Conservation (phyloP, 2,797 vertebrate species). For the Fundulus diaphanus region DNA sequence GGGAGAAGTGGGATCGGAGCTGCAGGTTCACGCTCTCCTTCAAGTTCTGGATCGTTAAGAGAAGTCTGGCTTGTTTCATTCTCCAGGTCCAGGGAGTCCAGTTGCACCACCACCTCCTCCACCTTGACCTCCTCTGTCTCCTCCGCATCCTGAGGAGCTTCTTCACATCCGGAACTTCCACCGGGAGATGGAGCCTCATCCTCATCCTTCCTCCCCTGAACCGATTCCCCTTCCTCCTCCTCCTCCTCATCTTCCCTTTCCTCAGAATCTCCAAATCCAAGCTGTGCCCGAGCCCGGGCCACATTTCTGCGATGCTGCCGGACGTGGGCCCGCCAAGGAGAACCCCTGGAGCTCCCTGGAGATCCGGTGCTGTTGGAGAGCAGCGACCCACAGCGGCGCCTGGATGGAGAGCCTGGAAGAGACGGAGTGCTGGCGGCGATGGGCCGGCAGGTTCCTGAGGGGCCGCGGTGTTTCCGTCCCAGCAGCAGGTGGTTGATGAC, state of each 20-base stretch:
- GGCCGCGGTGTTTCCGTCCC: conserved; percentile 85
- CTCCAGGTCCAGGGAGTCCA: conserved; percentile 85
- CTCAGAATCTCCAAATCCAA: conserved; percentile 84
- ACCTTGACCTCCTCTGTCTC: conserved; percentile 46
- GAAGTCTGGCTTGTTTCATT: conserved; percentile 5
- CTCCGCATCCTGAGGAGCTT: conserved; percentile 21
- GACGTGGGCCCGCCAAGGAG: conserved; percentile 93
- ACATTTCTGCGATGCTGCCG: conserved; percentile 89
- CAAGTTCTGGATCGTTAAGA: not conserved
- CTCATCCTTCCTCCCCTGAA: conserved; percentile 35
- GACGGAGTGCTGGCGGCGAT: conserved; percentile 66
- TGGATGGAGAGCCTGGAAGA: conserved; percentile 58
- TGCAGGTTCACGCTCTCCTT: conserved; percentile 20
- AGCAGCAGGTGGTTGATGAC: conserved; percentile 97
- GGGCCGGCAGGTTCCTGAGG: conserved; percentile 78
- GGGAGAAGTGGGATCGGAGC: conserved; percentile 47
- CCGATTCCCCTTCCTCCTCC: conserved; percentile 47
- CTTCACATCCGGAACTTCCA: conserved; percentile 31
- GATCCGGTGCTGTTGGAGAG: conserved; percentile 62
- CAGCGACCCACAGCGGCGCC: not conserved
- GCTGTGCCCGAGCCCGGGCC: conserved; percentile 85
- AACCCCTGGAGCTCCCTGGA: conserved; percentile 78
- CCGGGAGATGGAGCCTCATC: conserved; percentile 27
- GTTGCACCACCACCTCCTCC: conserved; percentile 80
- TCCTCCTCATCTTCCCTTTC: conserved; percentile 50